Evolutionary conservation across 1,140 invertebrate genomes (phyloP), one percentile per base, ranked within the genome.

Genomic region (Plutomurus gul): DNA sequence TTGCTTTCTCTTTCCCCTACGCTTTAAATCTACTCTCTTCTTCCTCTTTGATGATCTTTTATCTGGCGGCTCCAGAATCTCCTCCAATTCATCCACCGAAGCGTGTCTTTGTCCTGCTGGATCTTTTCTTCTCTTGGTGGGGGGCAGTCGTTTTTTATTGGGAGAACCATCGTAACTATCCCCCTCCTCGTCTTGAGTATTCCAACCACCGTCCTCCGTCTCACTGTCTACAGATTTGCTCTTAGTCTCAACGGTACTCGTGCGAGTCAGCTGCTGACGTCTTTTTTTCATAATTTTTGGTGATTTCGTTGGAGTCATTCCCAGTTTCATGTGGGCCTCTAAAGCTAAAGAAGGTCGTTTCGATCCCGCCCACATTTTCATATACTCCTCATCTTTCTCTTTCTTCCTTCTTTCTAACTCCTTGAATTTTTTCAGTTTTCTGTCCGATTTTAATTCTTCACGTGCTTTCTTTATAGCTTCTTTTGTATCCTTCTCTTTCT

Each of bases 301-400:
- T 4, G 37, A 30, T 10, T 16, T 40, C 6, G 37, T 43, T 0
- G 70, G 70, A 22, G 70, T 72, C 70, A 72, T 72, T 25, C 70
- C 39, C 6, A 40, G 25, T 43, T 72, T 40, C 60, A 77, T 72
- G 13, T 46, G 37, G 8, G 76, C 76, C 18, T 46, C 60, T 30
- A 77, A 37, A 16, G 76, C 37, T 18, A 77, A 39, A 4, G 76
- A 77, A 11, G 76, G 76, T 22, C 76, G 39, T 25, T 72, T 77
- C 7, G 60, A 72, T 5, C 70, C 65, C 0, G 25, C 40, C 27
- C 33, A 77, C 30, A 22, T 77, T 72, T 77, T 77, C 27, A 77
- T 37, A 6, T 72, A 39, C 16, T 71, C 39, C 0, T 36, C 40
- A 22, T 65, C 70, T 40, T 40, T 43, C 10, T 72, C 76, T 37